Evolutionary conservation across 2,888 invertebrate genomes (phyloP).

Genomic region (Acleris literana): DNA sequence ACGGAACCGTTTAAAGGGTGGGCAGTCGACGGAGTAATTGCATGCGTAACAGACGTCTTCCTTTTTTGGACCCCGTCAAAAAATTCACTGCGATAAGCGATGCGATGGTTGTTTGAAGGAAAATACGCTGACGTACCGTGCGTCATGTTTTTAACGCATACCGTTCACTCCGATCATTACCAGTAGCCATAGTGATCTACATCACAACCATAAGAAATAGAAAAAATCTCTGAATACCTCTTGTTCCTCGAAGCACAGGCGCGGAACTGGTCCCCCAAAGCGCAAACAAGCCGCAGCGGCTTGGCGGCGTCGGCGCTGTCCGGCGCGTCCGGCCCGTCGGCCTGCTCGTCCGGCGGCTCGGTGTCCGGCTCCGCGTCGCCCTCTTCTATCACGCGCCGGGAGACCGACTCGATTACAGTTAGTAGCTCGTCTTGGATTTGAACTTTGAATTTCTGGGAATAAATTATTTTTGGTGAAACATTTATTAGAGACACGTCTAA

Average conservation of each 20-base stretch:
- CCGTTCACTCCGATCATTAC: no score
- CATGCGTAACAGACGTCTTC: no score
- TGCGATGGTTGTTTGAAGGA: no score
- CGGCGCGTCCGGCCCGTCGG: conserved; percentile 40
- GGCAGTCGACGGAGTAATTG: no score
- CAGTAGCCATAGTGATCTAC: no score
- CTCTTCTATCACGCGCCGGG: conserved; percentile 88
- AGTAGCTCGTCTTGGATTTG: conserved; percentile 92
- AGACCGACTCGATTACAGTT: conserved; percentile 90
- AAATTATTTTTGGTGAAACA: conserved; percentile 2
- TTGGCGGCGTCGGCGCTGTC: conserved; percentile 62
- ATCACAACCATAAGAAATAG: no score
- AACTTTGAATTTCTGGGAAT: conserved; percentile 88
- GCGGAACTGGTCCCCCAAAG: conserved; percentile 68
- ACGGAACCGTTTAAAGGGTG: no score
- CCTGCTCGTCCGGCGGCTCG: conserved; percentile 35
- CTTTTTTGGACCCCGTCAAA: no score
- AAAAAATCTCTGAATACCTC: conserved; percentile 52
- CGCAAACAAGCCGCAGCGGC: conserved; percentile 62
- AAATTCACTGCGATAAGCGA: no score
- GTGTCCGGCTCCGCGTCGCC: conserved; percentile 67
- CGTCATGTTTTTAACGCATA: no score
- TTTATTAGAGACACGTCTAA: neutral
- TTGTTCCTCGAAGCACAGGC: conserved; percentile 70
- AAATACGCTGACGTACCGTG: no score